These are phyloP conservation scores for Lucilia cuprina DNA, from an alignment of 1,140 invertebrate genomes.

Conservation along the genomic window DNA sequence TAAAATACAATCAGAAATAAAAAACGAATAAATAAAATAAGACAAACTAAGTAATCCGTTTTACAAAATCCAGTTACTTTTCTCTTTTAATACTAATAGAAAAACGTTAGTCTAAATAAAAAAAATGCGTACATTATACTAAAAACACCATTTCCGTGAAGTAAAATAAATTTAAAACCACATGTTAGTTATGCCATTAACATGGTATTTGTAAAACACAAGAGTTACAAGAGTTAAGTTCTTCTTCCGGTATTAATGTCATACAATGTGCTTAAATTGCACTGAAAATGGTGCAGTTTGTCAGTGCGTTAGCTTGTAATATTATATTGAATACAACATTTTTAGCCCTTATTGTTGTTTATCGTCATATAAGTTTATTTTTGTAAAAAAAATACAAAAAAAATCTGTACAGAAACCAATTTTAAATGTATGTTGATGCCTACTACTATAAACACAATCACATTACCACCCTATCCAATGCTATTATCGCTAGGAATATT, in stretches of 20 bases:
- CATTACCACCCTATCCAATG: background rate
- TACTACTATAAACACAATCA: background rate
- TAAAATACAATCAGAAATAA: too few species aligned
- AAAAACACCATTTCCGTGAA: too few species aligned
- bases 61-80: background rate
- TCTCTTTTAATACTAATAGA: background rate
- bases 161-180: too few species aligned
- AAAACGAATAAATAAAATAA: background rate
- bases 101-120: too few species aligned
- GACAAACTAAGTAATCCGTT: background rate
- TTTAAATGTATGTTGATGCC: background rate
- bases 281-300: too few species aligned
- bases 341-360: background rate
- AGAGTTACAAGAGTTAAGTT: too few species aligned
- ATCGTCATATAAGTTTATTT: conserved; percentile 4
- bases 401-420: background rate
- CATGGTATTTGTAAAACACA: too few species aligned
- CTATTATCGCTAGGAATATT: background rate
- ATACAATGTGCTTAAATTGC: too few species aligned
- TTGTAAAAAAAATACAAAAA: background rate
- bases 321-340: background rate
- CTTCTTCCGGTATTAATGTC: too few species aligned
- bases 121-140: too few species aligned
- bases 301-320: too few species aligned
- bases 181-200: too few species aligned